phyloP scores from a whole-genome alignment of 2,888 invertebrate genomes.

The Netelia virgata region DNA sequence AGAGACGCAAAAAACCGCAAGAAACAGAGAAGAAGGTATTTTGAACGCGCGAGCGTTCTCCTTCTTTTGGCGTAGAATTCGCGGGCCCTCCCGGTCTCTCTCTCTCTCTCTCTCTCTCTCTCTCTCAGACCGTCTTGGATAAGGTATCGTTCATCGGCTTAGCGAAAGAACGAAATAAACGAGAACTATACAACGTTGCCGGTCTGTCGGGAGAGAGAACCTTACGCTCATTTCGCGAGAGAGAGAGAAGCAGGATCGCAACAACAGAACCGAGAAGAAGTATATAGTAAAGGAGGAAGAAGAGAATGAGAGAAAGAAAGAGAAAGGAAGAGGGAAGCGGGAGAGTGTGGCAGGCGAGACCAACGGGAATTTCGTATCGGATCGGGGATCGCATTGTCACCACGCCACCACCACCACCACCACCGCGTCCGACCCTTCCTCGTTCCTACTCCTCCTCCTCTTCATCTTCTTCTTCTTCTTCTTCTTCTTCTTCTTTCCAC shows the following conservation, averaged over 20 bases:
- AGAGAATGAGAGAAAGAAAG: constrained; percentile 11
- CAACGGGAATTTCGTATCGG: constrained; percentile 77
- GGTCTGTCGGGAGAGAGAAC: constrained; percentile 59
- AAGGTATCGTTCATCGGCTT: constrained; percentile 74
- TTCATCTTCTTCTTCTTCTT: constrained; percentile 47
- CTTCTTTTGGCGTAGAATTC: constrained; percentile 67
- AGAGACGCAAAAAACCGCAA: constrained; percentile 29
- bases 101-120: too few species aligned
- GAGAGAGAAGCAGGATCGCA: constrained; percentile 53
- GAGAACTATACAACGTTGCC: constrained; percentile 50
- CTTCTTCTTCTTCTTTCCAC: constrained; percentile 60
- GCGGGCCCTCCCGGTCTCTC: constrained; percentile 51
- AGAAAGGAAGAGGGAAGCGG: constrained; percentile 55
- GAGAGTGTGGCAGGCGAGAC: constrained; percentile 74
- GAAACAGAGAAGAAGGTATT: constrained; percentile 69
- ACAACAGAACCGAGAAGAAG: constrained; percentile 38
- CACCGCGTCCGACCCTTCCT: constrained; percentile 58
- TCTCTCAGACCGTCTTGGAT: constrained; percentile 31
- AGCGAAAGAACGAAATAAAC: constrained; percentile 74
- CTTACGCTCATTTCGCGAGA: constrained; percentile 77
- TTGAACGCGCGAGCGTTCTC: constrained; percentile 73
- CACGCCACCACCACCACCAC: constrained; percentile 46
- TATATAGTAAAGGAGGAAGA: constrained; percentile 29
- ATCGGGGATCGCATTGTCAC: constrained; percentile 76
- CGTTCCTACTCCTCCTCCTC: constrained; percentile 51